Conservation (phyloP, 2,888 invertebrate genomes). For the Iselma pallidipennis region DNA sequence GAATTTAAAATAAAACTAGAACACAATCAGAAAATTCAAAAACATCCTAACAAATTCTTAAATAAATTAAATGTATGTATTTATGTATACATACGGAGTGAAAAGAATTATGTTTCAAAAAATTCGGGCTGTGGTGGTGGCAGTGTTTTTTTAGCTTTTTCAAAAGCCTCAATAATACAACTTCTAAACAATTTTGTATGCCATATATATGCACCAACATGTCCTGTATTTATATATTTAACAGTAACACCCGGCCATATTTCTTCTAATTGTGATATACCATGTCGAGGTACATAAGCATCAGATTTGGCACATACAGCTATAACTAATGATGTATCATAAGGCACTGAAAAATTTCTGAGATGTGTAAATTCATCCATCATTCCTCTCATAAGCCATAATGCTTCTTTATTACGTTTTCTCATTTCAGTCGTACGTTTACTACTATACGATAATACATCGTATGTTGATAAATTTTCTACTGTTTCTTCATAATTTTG, state of each 20-base stretch:
- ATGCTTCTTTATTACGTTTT: constrained; percentile 76
- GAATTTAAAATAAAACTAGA: background rate
- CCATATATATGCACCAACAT: constrained; percentile 86
- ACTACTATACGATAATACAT: constrained; percentile 27
- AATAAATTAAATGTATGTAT: constrained; percentile 20
- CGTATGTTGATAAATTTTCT: constrained; percentile 4
- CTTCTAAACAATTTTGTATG: constrained; percentile 84
- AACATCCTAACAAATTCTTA: constrained; percentile 11
- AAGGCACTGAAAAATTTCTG: constrained; percentile 85
- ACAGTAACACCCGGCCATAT: constrained; percentile 94
- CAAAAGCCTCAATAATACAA: constrained; percentile 77
- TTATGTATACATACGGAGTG: constrained; percentile 7
- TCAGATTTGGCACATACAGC: constrained; percentile 89
- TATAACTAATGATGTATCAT: constrained; percentile 87
- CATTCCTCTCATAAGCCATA: constrained; percentile 94
- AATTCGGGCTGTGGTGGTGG: constrained; percentile 36
- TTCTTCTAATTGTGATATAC: constrained; percentile 78
- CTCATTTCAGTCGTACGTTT: constrained; percentile 59
- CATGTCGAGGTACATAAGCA: constrained; percentile 87
- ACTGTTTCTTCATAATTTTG: constrained; percentile 11
- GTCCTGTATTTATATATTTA: constrained; percentile 85
- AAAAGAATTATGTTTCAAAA: constrained; percentile 28
- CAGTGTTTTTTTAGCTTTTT: constrained; percentile 63
- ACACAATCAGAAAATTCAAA: constrained; percentile 7
- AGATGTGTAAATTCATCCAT: constrained; percentile 99